Conservation (phyloP, 2,113 vertebrate genomes). For the Australoheros scitulus region DNA sequence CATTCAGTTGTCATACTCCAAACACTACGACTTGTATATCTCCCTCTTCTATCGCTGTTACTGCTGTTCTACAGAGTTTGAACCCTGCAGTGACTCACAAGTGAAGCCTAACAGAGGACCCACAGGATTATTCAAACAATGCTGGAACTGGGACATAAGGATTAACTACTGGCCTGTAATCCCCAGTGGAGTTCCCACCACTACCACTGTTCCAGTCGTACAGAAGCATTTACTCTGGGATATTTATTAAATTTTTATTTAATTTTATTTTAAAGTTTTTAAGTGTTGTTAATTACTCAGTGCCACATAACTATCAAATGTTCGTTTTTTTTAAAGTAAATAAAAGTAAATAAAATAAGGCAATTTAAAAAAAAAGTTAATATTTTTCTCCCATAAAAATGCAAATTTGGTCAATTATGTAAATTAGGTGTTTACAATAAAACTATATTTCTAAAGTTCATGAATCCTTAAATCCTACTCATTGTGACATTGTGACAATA, state of each 20-base stretch:
- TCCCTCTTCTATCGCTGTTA: neutral
- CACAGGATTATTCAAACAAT: slow-evolving; percentile 65
- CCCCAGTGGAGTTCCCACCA: slow-evolving; percentile 20
- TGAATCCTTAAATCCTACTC: too few species aligned
- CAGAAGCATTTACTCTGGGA: neutral
- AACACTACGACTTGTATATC: neutral
- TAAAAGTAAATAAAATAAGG: neutral
- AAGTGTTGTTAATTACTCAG: neutral
- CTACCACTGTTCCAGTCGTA: neutral
- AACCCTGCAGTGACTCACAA: slow-evolving; percentile 30
- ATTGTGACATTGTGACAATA: too few species aligned
- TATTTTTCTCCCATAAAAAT: too few species aligned
- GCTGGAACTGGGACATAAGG: slow-evolving; percentile 58
- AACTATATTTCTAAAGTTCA: too few species aligned
- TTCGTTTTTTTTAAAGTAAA: neutral
- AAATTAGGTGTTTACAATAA: too few species aligned
- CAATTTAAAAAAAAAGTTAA: neutral
- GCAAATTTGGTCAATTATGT: too few species aligned
- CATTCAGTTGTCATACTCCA: neutral
- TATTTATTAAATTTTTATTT: neutral
- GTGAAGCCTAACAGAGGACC: slow-evolving; percentile 39
- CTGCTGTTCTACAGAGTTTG: slow-evolving; percentile 10
- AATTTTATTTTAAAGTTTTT: neutral
- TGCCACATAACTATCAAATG: neutral
- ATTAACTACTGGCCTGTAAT: slow-evolving; percentile 61